A percentile compares a stretch with the other conserved stretches of the same genome.
Conservation (phyloP, 2,113 vertebrate species). For the Nasalis larvatus region DNA sequence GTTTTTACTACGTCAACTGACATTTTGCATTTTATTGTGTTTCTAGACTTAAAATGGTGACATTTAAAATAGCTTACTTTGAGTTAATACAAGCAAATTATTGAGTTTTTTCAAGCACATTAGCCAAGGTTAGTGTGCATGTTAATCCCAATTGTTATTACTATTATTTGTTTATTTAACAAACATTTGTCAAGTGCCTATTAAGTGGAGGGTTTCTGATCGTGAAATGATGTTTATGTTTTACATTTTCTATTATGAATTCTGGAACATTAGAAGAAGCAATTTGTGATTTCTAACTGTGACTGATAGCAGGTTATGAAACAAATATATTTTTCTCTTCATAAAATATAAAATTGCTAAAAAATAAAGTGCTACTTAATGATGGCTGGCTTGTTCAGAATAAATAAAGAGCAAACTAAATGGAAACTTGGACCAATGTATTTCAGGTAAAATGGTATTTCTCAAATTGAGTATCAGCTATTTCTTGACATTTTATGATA, state of each 20-base stretch:
- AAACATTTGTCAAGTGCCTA: background rate
- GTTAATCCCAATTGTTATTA: background rate
- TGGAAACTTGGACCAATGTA: background rate
- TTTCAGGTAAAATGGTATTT: constrained; percentile 8
- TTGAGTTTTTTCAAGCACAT: background rate
- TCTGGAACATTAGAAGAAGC: background rate
- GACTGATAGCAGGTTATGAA: background rate
- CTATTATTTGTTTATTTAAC: constrained; percentile 43
- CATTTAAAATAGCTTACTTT: constrained; percentile 12
- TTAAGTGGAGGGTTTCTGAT: background rate
- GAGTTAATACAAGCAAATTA: background rate
- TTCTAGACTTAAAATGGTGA: constrained; percentile 31
- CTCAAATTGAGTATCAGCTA: background rate
- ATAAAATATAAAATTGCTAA: constrained; percentile 25
- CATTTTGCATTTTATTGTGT: constrained; percentile 30
- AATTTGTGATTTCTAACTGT: constrained; percentile 17
- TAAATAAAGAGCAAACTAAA: background rate
- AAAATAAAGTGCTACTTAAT: background rate
- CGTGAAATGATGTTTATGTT: background rate
- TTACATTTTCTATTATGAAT: background rate
- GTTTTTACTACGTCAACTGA: constrained; percentile 9
- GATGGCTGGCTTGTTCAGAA: background rate
- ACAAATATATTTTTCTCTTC: background rate
- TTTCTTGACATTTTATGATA: background rate
- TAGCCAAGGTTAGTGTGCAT: background rate